Conservation (phyloP, 2,888 invertebrate species). For the Heliconius charithonia region DNA sequence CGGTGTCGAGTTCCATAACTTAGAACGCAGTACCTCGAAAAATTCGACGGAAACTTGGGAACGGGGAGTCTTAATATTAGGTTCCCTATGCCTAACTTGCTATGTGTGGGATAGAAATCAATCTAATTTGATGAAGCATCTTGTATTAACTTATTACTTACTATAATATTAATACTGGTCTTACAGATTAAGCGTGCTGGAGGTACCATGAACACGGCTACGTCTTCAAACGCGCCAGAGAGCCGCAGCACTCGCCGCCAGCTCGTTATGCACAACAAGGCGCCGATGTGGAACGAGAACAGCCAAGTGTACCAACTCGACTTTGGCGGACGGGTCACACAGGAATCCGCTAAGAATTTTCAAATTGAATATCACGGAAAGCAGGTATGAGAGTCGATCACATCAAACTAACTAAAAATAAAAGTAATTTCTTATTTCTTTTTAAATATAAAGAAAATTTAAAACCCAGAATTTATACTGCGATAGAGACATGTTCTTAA, state of each 20-base stretch:
- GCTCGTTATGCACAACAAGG: constrained; percentile 98
- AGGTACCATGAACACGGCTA: constrained; percentile 66
- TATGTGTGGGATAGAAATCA: background rate
- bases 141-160: background rate
- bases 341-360: constrained; percentile 99
- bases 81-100: too few relatives aligned
- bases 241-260: constrained; percentile 83
- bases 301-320: constrained; percentile 99
- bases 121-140: background rate
- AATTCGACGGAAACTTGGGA: too few relatives aligned
- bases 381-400: constrained; percentile 85
- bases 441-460: background rate
- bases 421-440: too few relatives aligned
- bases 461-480: background rate
- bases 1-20: too few relatives aligned
- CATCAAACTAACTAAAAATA: background rate
- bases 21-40: too few relatives aligned
- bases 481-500: background rate
- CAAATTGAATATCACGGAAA: constrained; percentile 98
- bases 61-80: too few relatives aligned
- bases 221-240: constrained; percentile 58
- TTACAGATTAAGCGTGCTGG: constrained; percentile 88
- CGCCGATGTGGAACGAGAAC: constrained; percentile 99
- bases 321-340: constrained; percentile 99
- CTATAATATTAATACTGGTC: background rate